Evolutionary conservation across 1,140 invertebrate species (phyloP), one percentile per base, ranked within the genome.

Genomic region (Trichonephila clavata): DNA sequence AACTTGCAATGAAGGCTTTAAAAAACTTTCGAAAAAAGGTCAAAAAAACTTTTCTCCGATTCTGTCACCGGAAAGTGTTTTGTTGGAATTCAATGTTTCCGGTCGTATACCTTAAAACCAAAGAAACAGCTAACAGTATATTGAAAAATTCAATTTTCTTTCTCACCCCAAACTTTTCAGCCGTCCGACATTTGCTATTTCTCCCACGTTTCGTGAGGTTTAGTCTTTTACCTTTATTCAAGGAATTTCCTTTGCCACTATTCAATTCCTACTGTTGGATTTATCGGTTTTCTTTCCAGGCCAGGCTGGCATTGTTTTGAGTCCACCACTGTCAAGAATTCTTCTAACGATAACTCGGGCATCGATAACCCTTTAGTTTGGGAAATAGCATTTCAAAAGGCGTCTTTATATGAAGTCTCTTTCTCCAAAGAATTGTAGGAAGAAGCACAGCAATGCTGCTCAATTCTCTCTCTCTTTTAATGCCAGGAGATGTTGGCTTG

Each of bases 121-220:
- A 80, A 77, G 14, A 71, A 71, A 14, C 57, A 60, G 71, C 24
- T 4, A 61, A 90, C 27, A 65, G 61, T 4, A 71, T 57, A 86
- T 57, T 65, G 61, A 43, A 59, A 59, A 92, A 92, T 86, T 92
- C 91, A 92, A 86, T 92, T 92, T 92, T 92, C 80, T 92, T 92
- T 86, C 57, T 90, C 88, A 18, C 50, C 57, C 24, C 57, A 39
- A 84, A 92, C 68, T 32, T 92, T 84, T 84, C 90, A 32, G 10
- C 24, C 50, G 61, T 59, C 59, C 63, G 60, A 39, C 84, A 87
- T 93, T 93, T 93, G 92, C 71, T 61, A n/a, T 68, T 87, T 86
- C 83, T 86, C 83, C 80, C 86, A 87, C 86, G 86, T 87, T 63
- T 87, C 86, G 50, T 39, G 59, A 87, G 61, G 39, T 65, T 39